phyloP scores from a whole-genome alignment of 2,113 vertebrate genomes.

The Cavia porcellus region DNA sequence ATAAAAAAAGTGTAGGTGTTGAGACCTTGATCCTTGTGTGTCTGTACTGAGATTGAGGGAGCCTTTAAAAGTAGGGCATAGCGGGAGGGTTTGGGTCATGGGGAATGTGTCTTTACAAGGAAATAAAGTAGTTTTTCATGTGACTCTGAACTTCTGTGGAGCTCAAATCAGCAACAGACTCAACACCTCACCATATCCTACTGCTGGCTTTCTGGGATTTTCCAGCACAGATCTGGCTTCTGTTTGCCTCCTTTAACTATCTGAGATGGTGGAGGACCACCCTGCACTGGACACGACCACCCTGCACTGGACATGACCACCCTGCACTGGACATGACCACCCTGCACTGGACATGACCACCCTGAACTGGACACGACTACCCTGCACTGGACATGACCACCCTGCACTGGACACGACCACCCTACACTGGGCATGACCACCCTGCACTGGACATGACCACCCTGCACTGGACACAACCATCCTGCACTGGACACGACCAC shows the following conservation, averaged over 20 bases:
- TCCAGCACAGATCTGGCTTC: neutral
- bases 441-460: neutral
- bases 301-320: neutral
- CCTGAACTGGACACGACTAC: neutral
- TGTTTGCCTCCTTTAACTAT: neutral
- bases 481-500: neutral
- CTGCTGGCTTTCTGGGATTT: neutral
- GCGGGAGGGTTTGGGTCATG: neutral
- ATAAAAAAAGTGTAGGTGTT: no score
- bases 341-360: neutral
- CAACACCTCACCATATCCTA: neutral
- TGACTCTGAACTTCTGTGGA: neutral
- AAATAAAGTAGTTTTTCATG: neutral
- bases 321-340: neutral
- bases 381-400: neutral
- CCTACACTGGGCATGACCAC: neutral
- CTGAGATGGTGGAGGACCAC: neutral
- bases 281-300: neutral
- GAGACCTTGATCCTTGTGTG: neutral
- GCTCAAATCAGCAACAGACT: neutral
- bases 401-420: neutral
- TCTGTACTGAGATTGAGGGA: fast-evolving
- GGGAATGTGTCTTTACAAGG: no score
- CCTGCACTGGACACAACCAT: neutral
- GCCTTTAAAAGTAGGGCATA: neutral